These are phyloP conservation scores for Sander vitreus DNA, from an alignment of 2,113 vertebrate species.

Conservation along the genomic window DNA sequence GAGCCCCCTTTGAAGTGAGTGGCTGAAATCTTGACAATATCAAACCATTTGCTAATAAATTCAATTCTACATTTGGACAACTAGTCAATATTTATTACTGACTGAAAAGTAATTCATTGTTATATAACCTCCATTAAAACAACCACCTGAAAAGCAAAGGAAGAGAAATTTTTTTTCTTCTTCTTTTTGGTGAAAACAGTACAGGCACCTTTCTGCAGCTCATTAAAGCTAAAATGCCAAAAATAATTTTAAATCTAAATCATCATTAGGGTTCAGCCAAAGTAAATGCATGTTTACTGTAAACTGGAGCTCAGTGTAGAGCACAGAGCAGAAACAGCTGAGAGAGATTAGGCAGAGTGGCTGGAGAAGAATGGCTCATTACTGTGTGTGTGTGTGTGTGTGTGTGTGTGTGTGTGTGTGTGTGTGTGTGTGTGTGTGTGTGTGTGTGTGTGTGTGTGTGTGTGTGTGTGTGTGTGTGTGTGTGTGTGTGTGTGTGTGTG, in stretches of 20 bases:
- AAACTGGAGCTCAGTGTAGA: conserved; percentile 60
- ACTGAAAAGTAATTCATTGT: not conserved
- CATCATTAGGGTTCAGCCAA: conserved; percentile 30
- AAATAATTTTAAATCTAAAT: conserved; percentile 54
- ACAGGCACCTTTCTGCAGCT: not conserved
- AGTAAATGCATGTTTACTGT: conserved; percentile 57
- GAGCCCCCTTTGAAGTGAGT: not conserved
- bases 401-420: conserved; percentile 47
- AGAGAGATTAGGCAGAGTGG: conserved; percentile 71
- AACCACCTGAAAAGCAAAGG: not conserved
- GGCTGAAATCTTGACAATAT: not conserved
- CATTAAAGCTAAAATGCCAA: conserved; percentile 35
- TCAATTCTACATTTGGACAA: not conserved
- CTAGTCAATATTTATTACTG: not conserved
- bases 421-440: conserved; percentile 59
- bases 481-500: conserved; percentile 50
- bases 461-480: conserved; percentile 45
- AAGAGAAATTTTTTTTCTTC: too few species aligned
- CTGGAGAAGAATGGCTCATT: conserved; percentile 74
- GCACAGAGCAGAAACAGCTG: conserved; percentile 67
- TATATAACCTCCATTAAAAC: not conserved
- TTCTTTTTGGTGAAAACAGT: not conserved
- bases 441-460: conserved; percentile 40
- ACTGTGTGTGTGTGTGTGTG: conserved; percentile 42
- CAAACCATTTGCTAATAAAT: not conserved